Evolutionary conservation across 2,113 vertebrate species (phyloP), one percentile per base, ranked within the genome.

Genomic region (Sprattus sprattus): DNA sequence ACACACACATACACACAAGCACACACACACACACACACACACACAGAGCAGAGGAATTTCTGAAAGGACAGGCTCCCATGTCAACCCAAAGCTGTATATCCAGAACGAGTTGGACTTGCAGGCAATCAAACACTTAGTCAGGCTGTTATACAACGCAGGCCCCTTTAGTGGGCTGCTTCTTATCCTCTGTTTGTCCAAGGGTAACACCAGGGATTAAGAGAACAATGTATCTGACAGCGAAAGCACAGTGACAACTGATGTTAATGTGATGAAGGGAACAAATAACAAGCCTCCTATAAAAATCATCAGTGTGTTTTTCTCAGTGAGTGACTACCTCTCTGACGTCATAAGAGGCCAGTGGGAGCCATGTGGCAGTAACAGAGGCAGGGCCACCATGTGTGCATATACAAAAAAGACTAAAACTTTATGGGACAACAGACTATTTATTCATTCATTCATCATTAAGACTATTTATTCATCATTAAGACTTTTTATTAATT

Each of bases 31-130:
- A 54, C 54, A 60, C 54, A 22, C 54, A 22, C 20, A 60, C 54
- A 60, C 54, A 20, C 5, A 57, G 3, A 20, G 16, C 18, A 57
- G 15, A 57, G 16, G 7, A 13, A 15, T 20, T 57, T 52, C 50
- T 52, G 50, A 52, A 52, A 52, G 50, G 50, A 54, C 52, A 54
- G 52, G 20, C 54, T 60, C 54, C 54, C 18, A 22, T 20, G 18
- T 60, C 20, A 60, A 60, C 54, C 6, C n/a, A 45, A 45, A 80
- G 84, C 84, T 60, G 82, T 83, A 44, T 10, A 67, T 67, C 11
- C n/a, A 67, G 64, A 28, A 25, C 64, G 9, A 28, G 64, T 67
- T 7, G n/a, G n/a, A 67, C 64, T 28, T 64, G 60, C 60, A 22
- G 20, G n/a, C 60, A 64, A 22, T 67, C 9, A 25, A 67, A 67